Base-by-base conservation (phyloP, 2,113 vertebrate species). In the Tichodroma muraria region DNA sequence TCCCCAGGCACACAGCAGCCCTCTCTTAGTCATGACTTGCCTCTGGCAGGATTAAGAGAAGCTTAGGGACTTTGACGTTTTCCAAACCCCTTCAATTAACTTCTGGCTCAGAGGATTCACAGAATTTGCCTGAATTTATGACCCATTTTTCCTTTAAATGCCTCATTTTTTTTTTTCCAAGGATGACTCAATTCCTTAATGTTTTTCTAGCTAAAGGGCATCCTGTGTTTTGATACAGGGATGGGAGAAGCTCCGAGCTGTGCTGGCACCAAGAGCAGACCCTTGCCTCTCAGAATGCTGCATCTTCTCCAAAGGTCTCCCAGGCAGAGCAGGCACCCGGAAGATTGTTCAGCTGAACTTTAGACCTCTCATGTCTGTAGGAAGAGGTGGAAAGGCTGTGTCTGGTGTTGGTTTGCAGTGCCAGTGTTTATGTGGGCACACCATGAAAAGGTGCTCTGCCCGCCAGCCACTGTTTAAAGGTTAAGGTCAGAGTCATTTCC, bases 201-300 rank as follows among this genome's bases (percentile, higher is more conserved):
- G 90, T 94, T 96, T 96, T 95, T 70, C 79, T 95, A 84, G 91
- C 96, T 95, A 86, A 95, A 94, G 91, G 95, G 89, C 96, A 96
- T 96, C 95, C 93, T 96, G 89, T 95, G 54, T 92, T 95, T 93
- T 90, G 85, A 64, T 85, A 60, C 2, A 10, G 85, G 23, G 63
- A 28, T 60, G 64, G 89, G 63, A 93, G 76, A 90, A 65, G 80
- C 83, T 85, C 38, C 0, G 6, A 47, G 93, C 82, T 53, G n/a
- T 56, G 37, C 91, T 91, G 89, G 95, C 94, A 80, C 63, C 44
- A 6, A 54, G 33, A 80, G 82, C 27, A 5, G 68, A n/a, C 81
- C 59, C 70, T 57, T n/a, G 10, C 47, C 31, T 65, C 73, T 79
- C 50, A 21, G 70, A 61, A 10, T 35, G 66, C 68, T 53, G 79